phyloP scores from a whole-genome alignment of 2,113 vertebrate genomes.

The Neodontobutis hainanensis region DNA sequence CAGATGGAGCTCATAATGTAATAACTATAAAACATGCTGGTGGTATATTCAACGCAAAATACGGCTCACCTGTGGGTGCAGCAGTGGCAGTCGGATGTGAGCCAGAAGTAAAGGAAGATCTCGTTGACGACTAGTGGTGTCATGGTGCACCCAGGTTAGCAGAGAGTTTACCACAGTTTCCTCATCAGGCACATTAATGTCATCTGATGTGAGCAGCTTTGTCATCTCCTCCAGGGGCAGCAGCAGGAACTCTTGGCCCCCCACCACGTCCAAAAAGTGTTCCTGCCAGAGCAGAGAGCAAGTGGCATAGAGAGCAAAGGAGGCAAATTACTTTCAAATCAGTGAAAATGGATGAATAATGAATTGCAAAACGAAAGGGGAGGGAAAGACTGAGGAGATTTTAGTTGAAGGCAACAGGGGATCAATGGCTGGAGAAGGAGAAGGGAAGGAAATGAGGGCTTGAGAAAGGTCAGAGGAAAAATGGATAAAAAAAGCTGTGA shows the following conservation, averaged over 20 bases:
- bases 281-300: constrained; percentile 77
- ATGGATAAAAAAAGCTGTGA: constrained; percentile 25
- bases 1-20: background rate
- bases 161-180: constrained; percentile 93
- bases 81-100: constrained; percentile 91
- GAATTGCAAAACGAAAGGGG: constrained; percentile 13
- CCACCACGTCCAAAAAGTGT: constrained; percentile 95
- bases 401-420: constrained; percentile 6
- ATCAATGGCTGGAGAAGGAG: constrained; percentile 14
- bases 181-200: constrained; percentile 96
- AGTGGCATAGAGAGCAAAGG: background rate
- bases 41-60: background rate
- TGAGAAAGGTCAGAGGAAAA: constrained; percentile 32
- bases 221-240: constrained; percentile 91
- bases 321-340: background rate
- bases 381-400: constrained; percentile 7
- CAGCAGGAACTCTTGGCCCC: constrained; percentile 94
- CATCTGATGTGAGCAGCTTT: constrained; percentile 92
- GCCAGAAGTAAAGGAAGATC: constrained; percentile 89
- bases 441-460: constrained; percentile 37
- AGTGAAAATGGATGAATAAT: constrained; percentile 30
- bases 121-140: constrained; percentile 81
- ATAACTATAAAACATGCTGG: background rate
- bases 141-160: constrained; percentile 91
- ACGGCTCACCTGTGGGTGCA: constrained; percentile 90